Percentiles rank a stretch among this genome's conserved stretches.
Conservation (phyloP, 2,888 invertebrate genomes). For the Caenorhabditis becei region DNA sequence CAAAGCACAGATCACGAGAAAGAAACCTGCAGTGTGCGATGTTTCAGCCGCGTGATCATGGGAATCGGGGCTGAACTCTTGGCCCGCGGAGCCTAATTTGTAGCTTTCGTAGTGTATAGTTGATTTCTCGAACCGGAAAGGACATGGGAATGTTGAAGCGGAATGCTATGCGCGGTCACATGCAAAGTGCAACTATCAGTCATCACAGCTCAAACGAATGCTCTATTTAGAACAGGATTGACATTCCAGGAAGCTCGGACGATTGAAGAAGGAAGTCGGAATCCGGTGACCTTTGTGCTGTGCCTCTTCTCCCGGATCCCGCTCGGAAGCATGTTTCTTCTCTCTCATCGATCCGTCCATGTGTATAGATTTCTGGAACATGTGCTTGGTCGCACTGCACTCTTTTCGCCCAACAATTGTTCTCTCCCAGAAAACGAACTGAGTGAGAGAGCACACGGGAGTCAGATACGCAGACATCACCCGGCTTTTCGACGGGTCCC, state of each 20-base stretch:
- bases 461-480: conserved; percentile 15
- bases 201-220: neutral
- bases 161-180: neutral
- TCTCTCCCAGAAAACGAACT: conserved; percentile 41
- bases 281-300: neutral
- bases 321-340: neutral
- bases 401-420: conserved; percentile 46
- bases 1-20: conserved; percentile 36
- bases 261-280: neutral
- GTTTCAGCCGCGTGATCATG: conserved; percentile 41
- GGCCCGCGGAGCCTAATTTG: neutral
- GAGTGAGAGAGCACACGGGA: conserved; percentile 5
- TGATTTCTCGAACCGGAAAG: conserved; percentile 7
- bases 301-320: neutral
- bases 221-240: neutral
- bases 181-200: neutral
- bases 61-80: conserved; percentile 42
- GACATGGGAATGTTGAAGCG: conserved; percentile 7
- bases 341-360: conserved; percentile 7
- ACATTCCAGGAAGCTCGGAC: neutral
- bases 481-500: conserved; percentile 11
- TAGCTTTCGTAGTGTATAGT: conserved; percentile 46
- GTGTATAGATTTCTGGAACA: conserved; percentile 54
- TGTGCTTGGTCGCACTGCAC: conserved; percentile 23
- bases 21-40: conserved; percentile 19